Conservation (phyloP, 2,888 invertebrate genomes). For the Liposcelis brunnea region DNA sequence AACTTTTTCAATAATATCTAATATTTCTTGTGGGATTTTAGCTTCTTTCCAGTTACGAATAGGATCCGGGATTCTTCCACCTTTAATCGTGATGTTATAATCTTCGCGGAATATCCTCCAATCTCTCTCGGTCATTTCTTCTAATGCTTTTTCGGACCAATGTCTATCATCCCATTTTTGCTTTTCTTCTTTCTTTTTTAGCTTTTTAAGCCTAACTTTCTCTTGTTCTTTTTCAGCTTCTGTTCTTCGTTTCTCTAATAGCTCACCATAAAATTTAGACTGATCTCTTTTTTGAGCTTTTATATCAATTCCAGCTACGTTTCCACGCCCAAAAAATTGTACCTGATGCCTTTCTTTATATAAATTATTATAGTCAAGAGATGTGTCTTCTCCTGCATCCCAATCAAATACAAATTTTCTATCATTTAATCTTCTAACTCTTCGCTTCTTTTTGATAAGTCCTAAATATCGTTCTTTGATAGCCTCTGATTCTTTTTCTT, state of each 20-base stretch:
- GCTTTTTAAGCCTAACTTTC: constrained; percentile 77
- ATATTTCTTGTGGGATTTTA: constrained; percentile 69
- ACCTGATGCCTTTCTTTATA: constrained; percentile 96
- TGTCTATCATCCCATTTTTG: constrained; percentile 98
- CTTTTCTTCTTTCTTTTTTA: constrained; percentile 90
- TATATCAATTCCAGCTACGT: constrained; percentile 95
- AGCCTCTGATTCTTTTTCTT: constrained; percentile 84
- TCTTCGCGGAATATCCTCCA: constrained; percentile 99
- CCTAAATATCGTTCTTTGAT: constrained; percentile 93
- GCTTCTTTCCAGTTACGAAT: constrained; percentile 92
- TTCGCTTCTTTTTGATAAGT: constrained; percentile 76
- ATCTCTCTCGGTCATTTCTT: constrained; percentile 97
- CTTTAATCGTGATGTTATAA: constrained; percentile 96
- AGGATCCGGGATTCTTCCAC: constrained; percentile 90
- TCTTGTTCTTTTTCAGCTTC: constrained; percentile 95
- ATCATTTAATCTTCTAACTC: constrained; percentile 87
- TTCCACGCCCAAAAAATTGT: constrained; percentile 95
- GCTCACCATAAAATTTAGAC: constrained; percentile 90
- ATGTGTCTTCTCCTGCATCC: constrained; percentile 98
- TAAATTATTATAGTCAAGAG: constrained; percentile 88
- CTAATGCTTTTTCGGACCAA: constrained; percentile 87
- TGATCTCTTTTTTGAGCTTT: constrained; percentile 91
- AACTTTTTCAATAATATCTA: constrained; percentile 84
- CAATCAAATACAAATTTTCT: constrained; percentile 99
- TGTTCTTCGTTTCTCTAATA: constrained; percentile 86